phyloP scores from a whole-genome alignment of 2,888 invertebrate species.

The Drosophila anceps region DNA sequence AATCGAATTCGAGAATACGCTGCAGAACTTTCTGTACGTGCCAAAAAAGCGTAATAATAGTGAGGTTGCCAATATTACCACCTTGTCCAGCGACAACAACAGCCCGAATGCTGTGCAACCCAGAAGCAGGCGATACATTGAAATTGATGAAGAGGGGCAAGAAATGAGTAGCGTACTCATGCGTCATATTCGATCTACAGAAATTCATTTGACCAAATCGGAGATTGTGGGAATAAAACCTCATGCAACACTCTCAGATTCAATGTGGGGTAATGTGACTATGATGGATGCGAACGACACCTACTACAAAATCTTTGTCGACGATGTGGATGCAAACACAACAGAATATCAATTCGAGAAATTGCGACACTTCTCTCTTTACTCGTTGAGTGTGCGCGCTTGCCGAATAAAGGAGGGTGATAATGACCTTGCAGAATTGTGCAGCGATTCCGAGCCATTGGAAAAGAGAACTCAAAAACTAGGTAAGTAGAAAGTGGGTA shows the following conservation, averaged over 20 bases:
- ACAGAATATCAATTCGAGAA: constrained; percentile 87
- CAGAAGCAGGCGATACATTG: constrained; percentile 59
- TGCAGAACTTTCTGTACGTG: constrained; percentile 91
- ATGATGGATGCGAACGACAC: constrained; percentile 49
- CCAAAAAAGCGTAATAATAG: constrained; percentile 4
- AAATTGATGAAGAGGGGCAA: constrained; percentile 16
- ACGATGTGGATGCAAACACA: constrained; percentile 73
- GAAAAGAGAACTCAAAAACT: constrained; percentile 86
- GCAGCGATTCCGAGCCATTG: constrained; percentile 86
- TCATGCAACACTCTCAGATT: not conserved
- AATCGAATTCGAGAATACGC: constrained; percentile 91
- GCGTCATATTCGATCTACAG: constrained; percentile 71
- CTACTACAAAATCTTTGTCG: constrained; percentile 63
- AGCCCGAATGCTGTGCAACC: constrained; percentile 26
- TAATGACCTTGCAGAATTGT: constrained; percentile 79
- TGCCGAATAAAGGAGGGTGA: constrained; percentile 87
- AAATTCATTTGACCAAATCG: not conserved
- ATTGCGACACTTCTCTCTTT: constrained; percentile 92
- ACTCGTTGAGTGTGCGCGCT: constrained; percentile 91
- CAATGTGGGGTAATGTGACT: constrained; percentile 77
- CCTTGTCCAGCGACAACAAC: not conserved
- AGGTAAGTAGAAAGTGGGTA: constrained; percentile 71
- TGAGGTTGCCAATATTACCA: not conserved
- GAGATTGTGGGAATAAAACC: not conserved
- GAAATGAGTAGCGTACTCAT: constrained; percentile 67